Evolutionary conservation across 2,113 vertebrate species (phyloP), one percentile per base, ranked within the genome.

Genomic region (Engraulis encrasicolus): DNA sequence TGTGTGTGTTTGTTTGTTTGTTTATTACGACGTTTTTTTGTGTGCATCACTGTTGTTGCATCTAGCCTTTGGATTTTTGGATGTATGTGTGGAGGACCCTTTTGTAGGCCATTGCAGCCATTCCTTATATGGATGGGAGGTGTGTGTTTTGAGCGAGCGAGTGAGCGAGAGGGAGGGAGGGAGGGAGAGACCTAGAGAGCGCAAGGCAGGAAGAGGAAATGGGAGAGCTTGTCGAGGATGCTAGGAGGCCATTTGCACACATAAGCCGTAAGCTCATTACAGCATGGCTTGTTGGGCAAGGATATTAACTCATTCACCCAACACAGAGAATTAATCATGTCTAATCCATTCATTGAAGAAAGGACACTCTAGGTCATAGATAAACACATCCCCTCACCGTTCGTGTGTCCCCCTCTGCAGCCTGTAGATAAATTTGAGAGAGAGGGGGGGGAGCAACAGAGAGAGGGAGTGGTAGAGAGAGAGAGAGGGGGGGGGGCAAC

Each of bases 101-200:
- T 86, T 83, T 82, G 86, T 58, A 79, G 86, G 81, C 81, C 80
- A 87, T 86, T 86, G 81, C 84, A 89, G 82, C 82, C 84, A 89
- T 87, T 86, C 88, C 86, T 83, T 82, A 84, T 87, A 85, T 86
- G 88, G 88, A 84, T 87, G 88, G 86, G 83, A 86, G 66, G 85
- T 78, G 84, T 81, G 71, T 81, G 79, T 38, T n/a, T n/a, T n/a
- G n/a, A n/a, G 74, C 45, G 81, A 34, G 36, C 20, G 34, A 34
- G 61, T 81, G 50, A 84, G 80, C 81, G 58, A 82, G 81, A 52
- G 45, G 15, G 58, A 66, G 58, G 14, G 23, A 12, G 23, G 11
- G 58, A 31, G 58, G 14, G 23, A 66, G 5, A 66, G 23, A 27
- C n/a, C 23, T 7, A 66, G 23, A 66, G 6, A 31, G 58, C 23